Conservation (phyloP, 2,113 vertebrate species). For the Engystomops pustulosus region DNA sequence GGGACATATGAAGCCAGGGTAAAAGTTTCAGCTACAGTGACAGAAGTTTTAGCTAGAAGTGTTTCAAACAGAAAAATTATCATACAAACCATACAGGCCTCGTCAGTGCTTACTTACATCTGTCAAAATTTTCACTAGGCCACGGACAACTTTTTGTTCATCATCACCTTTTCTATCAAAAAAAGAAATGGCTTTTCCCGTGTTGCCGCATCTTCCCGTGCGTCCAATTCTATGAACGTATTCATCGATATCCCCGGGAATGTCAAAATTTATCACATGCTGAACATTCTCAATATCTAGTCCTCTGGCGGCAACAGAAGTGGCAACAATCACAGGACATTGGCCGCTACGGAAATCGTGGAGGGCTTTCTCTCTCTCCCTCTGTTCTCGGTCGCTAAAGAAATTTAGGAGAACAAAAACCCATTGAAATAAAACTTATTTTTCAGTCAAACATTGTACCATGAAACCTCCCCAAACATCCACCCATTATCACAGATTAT, state of each 20-base stretch:
- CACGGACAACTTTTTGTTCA: slow-evolving; percentile 78
- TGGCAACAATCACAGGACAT: slow-evolving; percentile 89
- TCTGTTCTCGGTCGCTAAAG: slow-evolving; percentile 87
- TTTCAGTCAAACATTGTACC: not conserved
- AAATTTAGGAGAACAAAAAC: not conserved
- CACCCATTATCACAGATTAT: too few species aligned
- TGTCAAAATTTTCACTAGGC: slow-evolving; percentile 84
- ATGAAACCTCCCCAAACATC: too few species aligned
- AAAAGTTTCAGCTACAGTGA: too few species aligned
- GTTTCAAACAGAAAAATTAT: too few species aligned
- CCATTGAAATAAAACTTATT: not conserved
- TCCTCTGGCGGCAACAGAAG: slow-evolving; percentile 91
- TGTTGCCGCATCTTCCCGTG: slow-evolving; percentile 94
- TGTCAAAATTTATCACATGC: slow-evolving; percentile 93
- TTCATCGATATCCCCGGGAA: slow-evolving; percentile 87
- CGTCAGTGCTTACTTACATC: slow-evolving; percentile 89
- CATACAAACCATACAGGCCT: too few species aligned
- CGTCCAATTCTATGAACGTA: slow-evolving; percentile 95
- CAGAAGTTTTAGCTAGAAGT: too few species aligned
- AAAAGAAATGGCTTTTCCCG: slow-evolving; percentile 86
- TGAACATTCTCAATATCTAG: slow-evolving; percentile 94
- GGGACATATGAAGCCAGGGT: too few species aligned
- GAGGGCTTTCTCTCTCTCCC: slow-evolving; percentile 87
- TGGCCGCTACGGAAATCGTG: slow-evolving; percentile 85
- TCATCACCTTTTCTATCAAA: slow-evolving; percentile 72